Percentiles rank a stretch among this genome's conserved stretches.
Evolutionary conservation across 2,888 invertebrate genomes (phyloP).

Genomic region (Cerastis rubricosa): DNA sequence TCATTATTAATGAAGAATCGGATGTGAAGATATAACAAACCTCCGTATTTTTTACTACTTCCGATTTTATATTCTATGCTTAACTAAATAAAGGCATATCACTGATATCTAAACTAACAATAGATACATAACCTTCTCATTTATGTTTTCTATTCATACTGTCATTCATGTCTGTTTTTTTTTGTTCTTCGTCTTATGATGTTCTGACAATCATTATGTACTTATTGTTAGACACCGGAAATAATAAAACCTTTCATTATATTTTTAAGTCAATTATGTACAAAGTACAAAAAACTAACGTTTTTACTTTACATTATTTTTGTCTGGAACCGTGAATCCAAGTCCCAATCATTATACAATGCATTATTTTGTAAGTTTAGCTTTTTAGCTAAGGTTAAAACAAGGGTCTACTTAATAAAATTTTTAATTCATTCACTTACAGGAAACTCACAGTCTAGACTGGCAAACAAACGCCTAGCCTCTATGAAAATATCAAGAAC

Average conservation of each 20-base stretch:
- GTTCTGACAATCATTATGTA: too few species aligned
- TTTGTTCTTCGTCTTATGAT: conserved; percentile 7
- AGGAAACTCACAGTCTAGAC: too few species aligned
- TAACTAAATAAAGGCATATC: conserved; percentile 4
- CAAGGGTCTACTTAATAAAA: too few species aligned
- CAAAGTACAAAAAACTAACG: neutral
- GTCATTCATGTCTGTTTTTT: conserved; percentile 23
- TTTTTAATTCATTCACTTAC: too few species aligned
- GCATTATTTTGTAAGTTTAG: too few species aligned
- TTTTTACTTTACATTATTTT: too few species aligned
- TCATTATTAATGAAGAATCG: neutral
- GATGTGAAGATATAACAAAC: neutral
- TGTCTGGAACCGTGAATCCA: too few species aligned
- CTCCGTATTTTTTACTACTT: conserved; percentile 15
- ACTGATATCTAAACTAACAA: conserved; percentile 39
- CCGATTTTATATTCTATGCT: conserved; percentile 21
- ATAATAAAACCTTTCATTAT: neutral
- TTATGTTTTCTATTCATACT: conserved; percentile 28
- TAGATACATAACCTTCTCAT: conserved; percentile 16
- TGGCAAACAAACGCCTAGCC: too few species aligned
- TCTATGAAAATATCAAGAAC: too few species aligned
- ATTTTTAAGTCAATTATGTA: too few species aligned
- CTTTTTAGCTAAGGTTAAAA: too few species aligned
- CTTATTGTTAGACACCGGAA: neutral
- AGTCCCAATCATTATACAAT: too few species aligned